Evolutionary conservation across 2,113 vertebrate genomes (phyloP).

Genomic region (Edolisoma coerulescens): DNA sequence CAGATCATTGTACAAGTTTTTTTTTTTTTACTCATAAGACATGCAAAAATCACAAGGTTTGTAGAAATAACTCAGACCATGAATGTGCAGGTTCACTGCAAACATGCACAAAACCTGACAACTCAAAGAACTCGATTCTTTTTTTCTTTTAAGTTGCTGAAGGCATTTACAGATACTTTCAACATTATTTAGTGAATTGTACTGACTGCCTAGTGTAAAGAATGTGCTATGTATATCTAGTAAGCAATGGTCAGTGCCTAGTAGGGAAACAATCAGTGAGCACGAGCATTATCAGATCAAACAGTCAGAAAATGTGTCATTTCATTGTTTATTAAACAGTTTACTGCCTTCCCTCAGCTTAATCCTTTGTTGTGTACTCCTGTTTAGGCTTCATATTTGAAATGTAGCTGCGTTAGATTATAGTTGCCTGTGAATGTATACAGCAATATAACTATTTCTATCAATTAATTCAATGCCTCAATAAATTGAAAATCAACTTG

Average conservation of each 20-base stretch:
- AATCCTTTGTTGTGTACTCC: neutral
- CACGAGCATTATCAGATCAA: neutral
- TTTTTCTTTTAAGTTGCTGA: neutral
- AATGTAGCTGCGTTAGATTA: neutral
- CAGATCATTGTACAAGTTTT: neutral
- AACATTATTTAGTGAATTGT: neutral
- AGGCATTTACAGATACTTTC: neutral
- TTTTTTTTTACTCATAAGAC: neutral
- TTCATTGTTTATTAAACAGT: neutral
- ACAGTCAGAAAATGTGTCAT: neutral
- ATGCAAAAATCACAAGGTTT: neutral
- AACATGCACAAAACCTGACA: neutral
- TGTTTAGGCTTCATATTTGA: neutral
- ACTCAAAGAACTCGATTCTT: neutral
- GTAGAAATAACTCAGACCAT: rapidly evolving
- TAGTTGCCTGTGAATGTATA: neutral
- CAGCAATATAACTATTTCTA: neutral
- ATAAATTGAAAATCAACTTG: neutral
- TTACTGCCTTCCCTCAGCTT: neutral
- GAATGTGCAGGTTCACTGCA: neutral
- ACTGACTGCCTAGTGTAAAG: neutral
- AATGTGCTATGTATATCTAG: neutral
- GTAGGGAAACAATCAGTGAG: neutral
- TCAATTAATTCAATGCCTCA: neutral
- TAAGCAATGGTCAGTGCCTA: neutral